Evolutionary conservation across 2,113 vertebrate species (phyloP).

Genomic region (Brienomyrus longianalis): DNA sequence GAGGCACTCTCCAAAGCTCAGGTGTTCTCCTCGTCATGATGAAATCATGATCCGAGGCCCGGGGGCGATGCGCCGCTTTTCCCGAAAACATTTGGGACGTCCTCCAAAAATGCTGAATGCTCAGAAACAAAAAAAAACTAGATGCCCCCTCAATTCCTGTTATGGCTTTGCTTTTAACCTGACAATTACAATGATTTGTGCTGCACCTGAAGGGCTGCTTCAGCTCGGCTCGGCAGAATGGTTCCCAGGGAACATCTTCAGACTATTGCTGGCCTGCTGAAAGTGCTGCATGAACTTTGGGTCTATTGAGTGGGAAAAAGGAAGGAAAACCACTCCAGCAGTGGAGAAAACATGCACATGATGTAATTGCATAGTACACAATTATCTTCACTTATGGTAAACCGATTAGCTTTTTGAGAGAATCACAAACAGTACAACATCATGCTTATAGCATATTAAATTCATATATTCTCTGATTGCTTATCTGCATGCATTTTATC

Average conservation of each 20-base stretch:
- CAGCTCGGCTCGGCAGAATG: neutral
- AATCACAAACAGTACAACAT: neutral
- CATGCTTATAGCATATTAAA: neutral
- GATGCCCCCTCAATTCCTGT: neutral
- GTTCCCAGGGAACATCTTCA: neutral
- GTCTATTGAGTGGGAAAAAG: neutral
- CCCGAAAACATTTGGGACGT: slow-evolving; percentile 3
- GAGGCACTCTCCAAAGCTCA: neutral
- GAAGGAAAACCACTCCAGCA: neutral
- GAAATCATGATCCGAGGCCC: neutral
- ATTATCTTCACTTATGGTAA: neutral
- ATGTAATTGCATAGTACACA: neutral
- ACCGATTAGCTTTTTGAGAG: neutral
- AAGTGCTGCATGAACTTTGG: neutral
- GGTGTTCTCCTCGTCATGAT: neutral
- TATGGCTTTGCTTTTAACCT: slow-evolving; percentile 6
- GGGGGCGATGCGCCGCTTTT: neutral
- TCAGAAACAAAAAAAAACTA: neutral
- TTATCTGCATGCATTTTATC: neutral
- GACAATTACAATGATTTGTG: slow-evolving; percentile 15
- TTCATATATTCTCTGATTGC: neutral
- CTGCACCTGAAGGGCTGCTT: neutral
- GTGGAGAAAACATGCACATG: neutral
- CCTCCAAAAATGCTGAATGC: slow-evolving; percentile 1
- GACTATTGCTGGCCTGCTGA: neutral